Percentiles rank a stretch among this genome's conserved stretches.
These are phyloP conservation scores for Cephus sareptanus DNA, from an alignment of 2,888 invertebrate species.

Conservation along the genomic window DNA sequence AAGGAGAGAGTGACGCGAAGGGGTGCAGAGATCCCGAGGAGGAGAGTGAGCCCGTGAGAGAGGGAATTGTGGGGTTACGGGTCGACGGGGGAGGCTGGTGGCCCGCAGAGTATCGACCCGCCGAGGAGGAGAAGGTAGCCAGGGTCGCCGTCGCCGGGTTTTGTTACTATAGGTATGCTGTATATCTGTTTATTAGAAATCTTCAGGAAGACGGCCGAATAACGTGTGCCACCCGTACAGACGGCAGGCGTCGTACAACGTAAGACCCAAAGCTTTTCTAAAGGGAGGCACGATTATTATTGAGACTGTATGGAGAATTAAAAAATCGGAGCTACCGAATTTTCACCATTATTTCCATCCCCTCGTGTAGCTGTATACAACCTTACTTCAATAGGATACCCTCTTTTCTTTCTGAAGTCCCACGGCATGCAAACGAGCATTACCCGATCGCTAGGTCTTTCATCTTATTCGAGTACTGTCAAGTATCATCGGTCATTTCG, in stretches of 20 bases:
- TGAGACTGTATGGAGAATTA: not conserved
- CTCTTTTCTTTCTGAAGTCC: not conserved
- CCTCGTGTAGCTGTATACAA: not conserved
- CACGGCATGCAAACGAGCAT: not conserved
- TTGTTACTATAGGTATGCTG: constrained; percentile 61
- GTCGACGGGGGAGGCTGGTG: constrained; percentile 47
- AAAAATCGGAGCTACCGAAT: not conserved
- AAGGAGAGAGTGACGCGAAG: constrained; percentile 21
- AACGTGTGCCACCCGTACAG: constrained; percentile 6
- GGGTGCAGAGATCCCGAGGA: constrained; percentile 22
- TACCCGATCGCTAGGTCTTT: not conserved
- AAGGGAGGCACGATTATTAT: not conserved
- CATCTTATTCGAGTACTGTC: not conserved
- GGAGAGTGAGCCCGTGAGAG: constrained; percentile 34
- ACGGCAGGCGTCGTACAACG: not conserved
- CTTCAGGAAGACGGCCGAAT: constrained; percentile 8
- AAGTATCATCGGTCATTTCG: not conserved
- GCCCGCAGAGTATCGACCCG: constrained; percentile 65
- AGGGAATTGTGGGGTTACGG: constrained; percentile 25
- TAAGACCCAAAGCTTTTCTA: not conserved
- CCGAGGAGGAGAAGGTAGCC: constrained; percentile 53
- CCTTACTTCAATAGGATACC: not conserved
- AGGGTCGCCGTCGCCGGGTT: constrained; percentile 61
- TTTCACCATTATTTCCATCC: not conserved
- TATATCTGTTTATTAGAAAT: constrained; percentile 40